These are phyloP conservation scores for Nycteola revayana DNA, from an alignment of 2,888 invertebrate species.

Conservation along the genomic window DNA sequence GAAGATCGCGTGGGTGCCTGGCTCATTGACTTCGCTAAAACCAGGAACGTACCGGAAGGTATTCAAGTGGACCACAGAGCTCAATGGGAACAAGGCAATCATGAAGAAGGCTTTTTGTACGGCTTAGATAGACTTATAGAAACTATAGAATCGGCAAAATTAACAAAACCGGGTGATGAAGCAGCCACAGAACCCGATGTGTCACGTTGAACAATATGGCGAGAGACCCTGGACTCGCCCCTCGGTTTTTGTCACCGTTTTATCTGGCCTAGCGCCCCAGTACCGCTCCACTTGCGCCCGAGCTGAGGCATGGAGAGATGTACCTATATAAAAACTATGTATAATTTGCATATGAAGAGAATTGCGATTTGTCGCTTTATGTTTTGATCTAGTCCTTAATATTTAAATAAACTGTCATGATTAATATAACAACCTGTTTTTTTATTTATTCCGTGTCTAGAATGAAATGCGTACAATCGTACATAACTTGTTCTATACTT, in stretches of 20 bases:
- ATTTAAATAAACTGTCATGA: constrained; percentile 43
- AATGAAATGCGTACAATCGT: too few species aligned
- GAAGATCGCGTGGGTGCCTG: constrained; percentile 93
- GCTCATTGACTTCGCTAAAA: constrained; percentile 99
- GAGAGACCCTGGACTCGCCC: constrained; percentile 67
- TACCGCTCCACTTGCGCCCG: constrained; percentile 44
- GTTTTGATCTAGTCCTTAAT: constrained; percentile 73
- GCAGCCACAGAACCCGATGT: constrained; percentile 64
- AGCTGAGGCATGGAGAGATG: constrained; percentile 61
- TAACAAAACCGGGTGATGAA: constrained; percentile 44
- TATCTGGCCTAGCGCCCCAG: constrained; percentile 50
- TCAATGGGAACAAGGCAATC: constrained; percentile 96
- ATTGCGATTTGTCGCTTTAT: constrained; percentile 62
- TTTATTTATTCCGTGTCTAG: constrained; percentile 9
- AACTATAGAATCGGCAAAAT: constrained; percentile 72
- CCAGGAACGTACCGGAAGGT: constrained; percentile 87
- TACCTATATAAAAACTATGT: constrained; percentile 44
- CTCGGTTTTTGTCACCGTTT: constrained; percentile 57
- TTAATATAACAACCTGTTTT: constrained; percentile 31
- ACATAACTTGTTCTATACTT: too few species aligned
- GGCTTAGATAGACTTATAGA: constrained; percentile 96
- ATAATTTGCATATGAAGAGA: constrained; percentile 65
- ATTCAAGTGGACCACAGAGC: constrained; percentile 88
- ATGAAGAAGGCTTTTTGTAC: constrained; percentile 96
- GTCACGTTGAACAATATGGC: constrained; percentile 65